Conservation (phyloP, 2,888 invertebrate genomes). For the Spilarctia lutea region DNA sequence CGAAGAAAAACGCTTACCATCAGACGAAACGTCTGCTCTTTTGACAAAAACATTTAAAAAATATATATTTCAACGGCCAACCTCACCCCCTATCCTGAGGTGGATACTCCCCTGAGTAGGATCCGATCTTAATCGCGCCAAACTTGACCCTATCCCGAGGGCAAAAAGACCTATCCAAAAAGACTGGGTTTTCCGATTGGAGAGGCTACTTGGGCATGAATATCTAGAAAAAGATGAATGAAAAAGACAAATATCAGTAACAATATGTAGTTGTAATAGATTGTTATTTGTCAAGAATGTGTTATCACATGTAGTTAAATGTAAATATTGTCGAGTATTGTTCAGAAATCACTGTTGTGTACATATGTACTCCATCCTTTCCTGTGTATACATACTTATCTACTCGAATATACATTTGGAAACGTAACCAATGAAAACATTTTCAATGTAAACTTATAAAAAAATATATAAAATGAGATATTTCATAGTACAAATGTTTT, state of each 20-base stretch:
- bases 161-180: too few relatives aligned
- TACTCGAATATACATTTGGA: neutral
- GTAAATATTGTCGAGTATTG: slow-evolving; percentile 49
- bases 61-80: too few relatives aligned
- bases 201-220: too few relatives aligned
- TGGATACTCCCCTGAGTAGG: too few relatives aligned
- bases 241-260: neutral
- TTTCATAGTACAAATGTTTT: neutral
- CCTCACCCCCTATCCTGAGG: too few relatives aligned
- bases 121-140: too few relatives aligned
- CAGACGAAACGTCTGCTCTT: too few relatives aligned
- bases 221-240: too few relatives aligned
- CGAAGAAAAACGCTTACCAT: too few relatives aligned
- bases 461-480: neutral
- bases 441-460: neutral
- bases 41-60: too few relatives aligned
- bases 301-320: slow-evolving; percentile 50
- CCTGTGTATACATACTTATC: neutral
- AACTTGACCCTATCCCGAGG: too few relatives aligned
- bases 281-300: slow-evolving; percentile 56
- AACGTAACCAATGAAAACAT: neutral
- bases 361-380: neutral
- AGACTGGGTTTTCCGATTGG: too few relatives aligned
- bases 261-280: slow-evolving; percentile 44
- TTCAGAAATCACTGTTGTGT: slow-evolving; percentile 8